phyloP scores from a whole-genome alignment of 2,888 invertebrate genomes.

The Drosophila suboccidentalis region DNA sequence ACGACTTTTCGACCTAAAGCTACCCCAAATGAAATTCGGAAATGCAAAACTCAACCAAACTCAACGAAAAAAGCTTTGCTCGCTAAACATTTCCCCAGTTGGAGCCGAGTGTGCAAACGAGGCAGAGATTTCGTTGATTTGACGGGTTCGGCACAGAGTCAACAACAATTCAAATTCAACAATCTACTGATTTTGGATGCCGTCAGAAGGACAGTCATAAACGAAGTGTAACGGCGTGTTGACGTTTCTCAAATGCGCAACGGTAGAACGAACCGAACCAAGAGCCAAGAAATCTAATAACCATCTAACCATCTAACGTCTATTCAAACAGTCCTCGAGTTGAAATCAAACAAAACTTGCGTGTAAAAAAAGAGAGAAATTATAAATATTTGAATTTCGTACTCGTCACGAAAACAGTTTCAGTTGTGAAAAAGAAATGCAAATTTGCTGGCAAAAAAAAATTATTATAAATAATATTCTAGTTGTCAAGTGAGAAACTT shows the following conservation, averaged over 20 bases:
- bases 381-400: conserved; percentile 32
- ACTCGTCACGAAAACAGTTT: conserved; percentile 24
- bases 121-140: conserved; percentile 54
- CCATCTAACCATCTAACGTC: conserved; percentile 17
- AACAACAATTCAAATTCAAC: conserved; percentile 67
- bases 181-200: conserved; percentile 63
- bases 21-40: conserved; percentile 26
- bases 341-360: conserved; percentile 20
- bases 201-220: conserved; percentile 79
- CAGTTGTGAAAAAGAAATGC: conserved; percentile 34
- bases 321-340: conserved; percentile 1
- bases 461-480: conserved; percentile 30
- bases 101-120: conserved; percentile 40
- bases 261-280: conserved; percentile 32
- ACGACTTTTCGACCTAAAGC: conserved; percentile 21
- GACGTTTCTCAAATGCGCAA: conserved; percentile 68
- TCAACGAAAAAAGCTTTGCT: conserved; percentile 46
- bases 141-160: conserved; percentile 46
- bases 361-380: conserved; percentile 37
- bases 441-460: conserved; percentile 6
- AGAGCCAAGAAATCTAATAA: conserved; percentile 5
- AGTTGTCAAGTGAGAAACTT: conserved; percentile 41
- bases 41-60: conserved; percentile 27
- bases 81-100: conserved; percentile 4
- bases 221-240: conserved; percentile 80